phyloP scores from a whole-genome alignment of 2,113 vertebrate species.

The Fregetta grallaria region DNA sequence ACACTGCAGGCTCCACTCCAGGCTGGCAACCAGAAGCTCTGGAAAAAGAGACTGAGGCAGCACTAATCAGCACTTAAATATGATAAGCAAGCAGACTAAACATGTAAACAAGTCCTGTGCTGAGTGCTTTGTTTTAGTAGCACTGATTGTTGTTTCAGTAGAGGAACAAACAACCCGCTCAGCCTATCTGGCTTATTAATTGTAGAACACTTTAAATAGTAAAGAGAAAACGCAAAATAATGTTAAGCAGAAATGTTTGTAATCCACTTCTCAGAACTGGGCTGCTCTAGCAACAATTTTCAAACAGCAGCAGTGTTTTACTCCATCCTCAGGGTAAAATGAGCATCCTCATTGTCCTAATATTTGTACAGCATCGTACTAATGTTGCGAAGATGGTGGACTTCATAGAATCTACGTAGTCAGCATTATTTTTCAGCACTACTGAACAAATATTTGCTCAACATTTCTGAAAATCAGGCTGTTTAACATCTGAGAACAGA shows the following conservation, averaged over 20 bases:
- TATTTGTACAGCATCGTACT: neutral
- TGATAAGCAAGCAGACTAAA: constrained; percentile 19
- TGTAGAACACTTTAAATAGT: neutral
- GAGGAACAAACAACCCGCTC: constrained; percentile 27
- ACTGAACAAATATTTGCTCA: neutral
- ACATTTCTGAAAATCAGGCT: neutral
- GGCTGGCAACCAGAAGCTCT: neutral
- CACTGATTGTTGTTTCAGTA: constrained; percentile 7
- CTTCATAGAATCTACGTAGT: neutral
- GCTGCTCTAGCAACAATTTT: neutral
- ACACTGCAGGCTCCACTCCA: neutral
- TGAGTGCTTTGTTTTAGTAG: constrained; percentile 27
- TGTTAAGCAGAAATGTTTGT: neutral
- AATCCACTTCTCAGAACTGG: neutral
- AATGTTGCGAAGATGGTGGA: neutral
- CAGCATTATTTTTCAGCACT: neutral
- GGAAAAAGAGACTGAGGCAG: neutral
- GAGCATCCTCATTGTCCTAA: neutral
- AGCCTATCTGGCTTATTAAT: neutral
- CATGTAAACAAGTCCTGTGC: constrained; percentile 41
- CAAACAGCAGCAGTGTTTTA: neutral
- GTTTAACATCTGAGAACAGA: neutral
- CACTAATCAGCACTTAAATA: constrained; percentile 9
- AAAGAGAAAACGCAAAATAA: neutral
- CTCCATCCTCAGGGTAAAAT: neutral